phyloP scores from a whole-genome alignment of 1,140 invertebrate species.

The Brachionus paranguensis region DNA sequence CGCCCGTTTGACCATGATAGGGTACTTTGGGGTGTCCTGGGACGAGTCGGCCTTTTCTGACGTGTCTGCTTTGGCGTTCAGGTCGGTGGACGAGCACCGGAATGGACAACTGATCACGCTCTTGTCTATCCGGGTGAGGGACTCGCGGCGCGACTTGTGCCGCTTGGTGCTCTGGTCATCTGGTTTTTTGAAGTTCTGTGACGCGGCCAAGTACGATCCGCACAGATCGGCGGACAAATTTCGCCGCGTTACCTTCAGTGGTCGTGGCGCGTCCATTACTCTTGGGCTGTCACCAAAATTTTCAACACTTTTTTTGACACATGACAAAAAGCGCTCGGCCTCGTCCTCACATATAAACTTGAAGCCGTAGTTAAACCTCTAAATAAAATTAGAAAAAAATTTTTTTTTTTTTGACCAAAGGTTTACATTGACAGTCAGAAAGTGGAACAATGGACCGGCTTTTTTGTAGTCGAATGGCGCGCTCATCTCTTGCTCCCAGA shows the following conservation, averaged over 20 bases:
- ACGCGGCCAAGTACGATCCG: background rate
- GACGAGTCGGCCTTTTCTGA: background rate
- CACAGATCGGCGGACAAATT: slow-evolving; percentile 5
- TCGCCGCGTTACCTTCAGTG: background rate
- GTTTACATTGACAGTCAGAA: slow-evolving; percentile 26
- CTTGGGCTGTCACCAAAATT: background rate
- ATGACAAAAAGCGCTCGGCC: slow-evolving; percentile 10
- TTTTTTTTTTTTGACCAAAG: background rate
- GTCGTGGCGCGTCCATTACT: background rate
- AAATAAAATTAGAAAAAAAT: background rate
- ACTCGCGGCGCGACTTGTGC: slow-evolving; percentile 12
- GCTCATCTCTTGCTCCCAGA: slow-evolving; percentile 36
- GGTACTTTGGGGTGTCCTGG: background rate
- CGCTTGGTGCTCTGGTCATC: background rate
- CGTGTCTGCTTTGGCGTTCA: background rate
- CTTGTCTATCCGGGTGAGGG: background rate
- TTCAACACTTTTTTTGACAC: background rate
- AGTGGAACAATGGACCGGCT: slow-evolving; percentile 15
- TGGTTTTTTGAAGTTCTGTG: background rate
- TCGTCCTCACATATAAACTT: slow-evolving; percentile 36
- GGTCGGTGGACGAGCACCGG: background rate
- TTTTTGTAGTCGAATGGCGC: slow-evolving; percentile 7
- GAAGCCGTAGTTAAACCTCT: slow-evolving; percentile 31
- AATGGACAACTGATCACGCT: slow-evolving; percentile 26
- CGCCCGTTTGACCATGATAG: background rate